Evolutionary conservation across 92 coral and sea anemone genomes (phyloP).

Genomic region (Bergia puertoricense): DNA sequence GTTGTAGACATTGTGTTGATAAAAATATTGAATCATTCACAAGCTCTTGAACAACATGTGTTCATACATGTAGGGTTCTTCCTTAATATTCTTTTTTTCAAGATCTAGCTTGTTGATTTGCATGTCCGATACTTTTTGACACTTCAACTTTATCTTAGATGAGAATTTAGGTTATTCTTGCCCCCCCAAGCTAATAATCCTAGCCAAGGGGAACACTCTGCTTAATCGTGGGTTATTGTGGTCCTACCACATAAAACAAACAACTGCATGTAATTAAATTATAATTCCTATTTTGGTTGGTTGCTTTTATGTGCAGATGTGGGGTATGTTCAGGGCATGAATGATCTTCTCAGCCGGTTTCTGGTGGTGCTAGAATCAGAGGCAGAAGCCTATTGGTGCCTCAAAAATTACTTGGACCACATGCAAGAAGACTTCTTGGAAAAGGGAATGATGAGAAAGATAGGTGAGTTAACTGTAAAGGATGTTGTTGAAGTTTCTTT

Average conservation of each 20-base stretch:
- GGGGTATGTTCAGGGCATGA: slow-evolving; percentile 98
- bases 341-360: slow-evolving; percentile 90
- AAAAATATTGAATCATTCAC: no score
- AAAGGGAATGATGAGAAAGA: slow-evolving; percentile 74
- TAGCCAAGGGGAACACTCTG: no score
- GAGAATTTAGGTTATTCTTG: no score
- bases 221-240: not conserved
- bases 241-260: not conserved
- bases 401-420: slow-evolving; percentile 80
- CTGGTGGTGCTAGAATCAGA: slow-evolving; percentile 90
- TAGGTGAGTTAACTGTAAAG: slow-evolving; percentile 48
- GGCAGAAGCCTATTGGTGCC: slow-evolving; percentile 89
- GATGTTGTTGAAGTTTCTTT: no score
- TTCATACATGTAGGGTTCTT: no score
- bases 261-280: not conserved
- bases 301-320: slow-evolving; percentile 61
- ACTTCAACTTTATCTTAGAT: no score
- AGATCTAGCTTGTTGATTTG: no score
- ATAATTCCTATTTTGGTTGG: not conserved
- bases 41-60: no score
- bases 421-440: slow-evolving; percentile 89
- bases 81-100: no score
- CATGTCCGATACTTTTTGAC: no score
- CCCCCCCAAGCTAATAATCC: no score
- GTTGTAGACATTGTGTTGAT: no score